These are phyloP conservation scores for Rhynchophorus ferrugineus DNA, from an alignment of 1,140 invertebrate genomes.

Conservation along the genomic window DNA sequence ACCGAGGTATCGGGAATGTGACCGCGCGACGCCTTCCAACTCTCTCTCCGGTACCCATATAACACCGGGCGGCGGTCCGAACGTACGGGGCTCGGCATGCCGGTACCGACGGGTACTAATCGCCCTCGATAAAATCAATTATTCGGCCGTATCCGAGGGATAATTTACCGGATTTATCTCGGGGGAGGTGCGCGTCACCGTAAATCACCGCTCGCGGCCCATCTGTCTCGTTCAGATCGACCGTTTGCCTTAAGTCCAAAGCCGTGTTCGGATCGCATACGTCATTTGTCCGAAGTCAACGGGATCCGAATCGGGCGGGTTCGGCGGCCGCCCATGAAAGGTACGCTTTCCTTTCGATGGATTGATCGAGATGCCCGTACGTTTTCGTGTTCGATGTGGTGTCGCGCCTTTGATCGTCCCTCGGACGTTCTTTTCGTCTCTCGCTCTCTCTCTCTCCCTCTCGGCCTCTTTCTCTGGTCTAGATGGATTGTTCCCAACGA, in stretches of 20 bases:
- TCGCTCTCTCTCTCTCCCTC: no score
- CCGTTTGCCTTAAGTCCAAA: slow-evolving; percentile 26
- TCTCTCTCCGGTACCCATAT: slow-evolving; percentile 2
- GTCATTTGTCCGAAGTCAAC: slow-evolving; percentile 24
- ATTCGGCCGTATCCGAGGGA: slow-evolving; percentile 19
- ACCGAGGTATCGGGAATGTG: no score
- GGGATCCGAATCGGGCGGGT: slow-evolving; percentile 17
- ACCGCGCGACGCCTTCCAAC: no score
- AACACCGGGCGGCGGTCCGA: neutral
- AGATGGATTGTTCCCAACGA: no score
- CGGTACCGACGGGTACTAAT: slow-evolving; percentile 18
- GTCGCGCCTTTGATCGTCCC: no score
- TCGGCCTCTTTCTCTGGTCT: no score
- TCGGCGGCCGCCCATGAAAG: slow-evolving; percentile 14
- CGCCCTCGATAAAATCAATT: slow-evolving; percentile 25
- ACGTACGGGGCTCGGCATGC: slow-evolving; percentile 3
- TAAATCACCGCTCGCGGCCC: slow-evolving; percentile 22
- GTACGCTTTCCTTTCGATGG: neutral
- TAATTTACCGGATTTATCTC: slow-evolving; percentile 17
- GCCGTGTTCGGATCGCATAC: slow-evolving; percentile 21
- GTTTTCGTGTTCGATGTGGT: no score
- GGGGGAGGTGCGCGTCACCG: slow-evolving; percentile 15
- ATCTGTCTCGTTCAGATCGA: slow-evolving; percentile 26
- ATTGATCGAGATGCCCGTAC: no score
- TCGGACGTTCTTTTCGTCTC: no score